Conservation (phyloP, 1,140 invertebrate genomes). For the Zaprionus inermis region DNA sequence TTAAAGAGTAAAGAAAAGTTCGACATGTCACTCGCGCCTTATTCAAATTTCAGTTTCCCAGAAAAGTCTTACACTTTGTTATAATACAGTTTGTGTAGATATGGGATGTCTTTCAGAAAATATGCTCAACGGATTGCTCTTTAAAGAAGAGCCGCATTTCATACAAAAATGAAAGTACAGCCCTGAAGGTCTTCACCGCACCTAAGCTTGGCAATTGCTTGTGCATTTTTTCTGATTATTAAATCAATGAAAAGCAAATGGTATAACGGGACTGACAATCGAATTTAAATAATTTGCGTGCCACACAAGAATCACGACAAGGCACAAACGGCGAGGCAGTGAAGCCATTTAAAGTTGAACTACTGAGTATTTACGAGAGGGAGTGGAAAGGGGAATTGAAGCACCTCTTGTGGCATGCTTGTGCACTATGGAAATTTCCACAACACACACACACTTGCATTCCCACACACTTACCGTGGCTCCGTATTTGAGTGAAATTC, state of each 20-base stretch:
- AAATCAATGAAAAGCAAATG: constrained; percentile 66
- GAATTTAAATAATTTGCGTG: constrained; percentile 34
- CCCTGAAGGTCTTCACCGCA: background rate
- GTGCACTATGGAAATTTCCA: background rate
- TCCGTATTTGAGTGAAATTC: constrained; percentile 95
- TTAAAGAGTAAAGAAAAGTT: constrained; percentile 2
- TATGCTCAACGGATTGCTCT: background rate
- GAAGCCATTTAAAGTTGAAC: constrained; percentile 43
- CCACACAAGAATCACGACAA: constrained; percentile 6
- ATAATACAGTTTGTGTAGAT: background rate
- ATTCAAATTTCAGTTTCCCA: background rate
- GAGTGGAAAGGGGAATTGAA: background rate
- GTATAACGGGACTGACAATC: constrained; percentile 25
- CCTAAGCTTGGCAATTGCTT: background rate
- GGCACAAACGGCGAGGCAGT: background rate
- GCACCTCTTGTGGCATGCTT: background rate
- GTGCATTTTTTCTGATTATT: constrained; percentile 49
- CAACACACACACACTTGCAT: too few relatives aligned
- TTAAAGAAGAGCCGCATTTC: too few relatives aligned
- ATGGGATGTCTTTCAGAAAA: background rate
- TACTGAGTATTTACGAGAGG: background rate
- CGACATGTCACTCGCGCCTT: background rate
- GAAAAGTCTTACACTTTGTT: background rate
- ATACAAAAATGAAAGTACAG: background rate
- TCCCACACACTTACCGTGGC: constrained; percentile 89